Conservation (phyloP, 2,797 vertebrate species). For the Galaxias olidus region DNA sequence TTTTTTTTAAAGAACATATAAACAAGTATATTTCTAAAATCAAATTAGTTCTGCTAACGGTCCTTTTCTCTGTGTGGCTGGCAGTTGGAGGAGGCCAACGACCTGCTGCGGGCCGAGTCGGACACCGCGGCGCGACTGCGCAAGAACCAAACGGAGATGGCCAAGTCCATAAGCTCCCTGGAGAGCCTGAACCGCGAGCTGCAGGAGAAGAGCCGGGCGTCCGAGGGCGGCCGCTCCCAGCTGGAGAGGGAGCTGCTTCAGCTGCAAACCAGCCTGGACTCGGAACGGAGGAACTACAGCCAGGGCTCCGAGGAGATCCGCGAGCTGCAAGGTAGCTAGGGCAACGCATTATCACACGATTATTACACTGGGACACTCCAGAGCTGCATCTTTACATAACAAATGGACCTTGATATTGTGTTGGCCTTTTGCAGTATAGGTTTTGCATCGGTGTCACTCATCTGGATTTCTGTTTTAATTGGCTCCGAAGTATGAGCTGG, state of each 20-base stretch:
- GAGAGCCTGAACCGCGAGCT: slow-evolving; percentile 92
- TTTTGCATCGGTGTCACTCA: too few relatives aligned
- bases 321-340: slow-evolving; percentile 90
- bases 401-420: too few relatives aligned
- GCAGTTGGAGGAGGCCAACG: slow-evolving; percentile 95
- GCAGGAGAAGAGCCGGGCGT: slow-evolving; percentile 86
- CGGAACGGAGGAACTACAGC: slow-evolving; percentile 89
- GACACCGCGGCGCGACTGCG: slow-evolving; percentile 92
- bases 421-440: too few relatives aligned
- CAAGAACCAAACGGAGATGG: slow-evolving; percentile 93
- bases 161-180: slow-evolving; percentile 88
- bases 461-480: too few relatives aligned
- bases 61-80: slow-evolving; percentile 6
- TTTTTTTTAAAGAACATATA: too few relatives aligned
- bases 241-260: slow-evolving; percentile 90
- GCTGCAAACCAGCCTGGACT: slow-evolving; percentile 91
- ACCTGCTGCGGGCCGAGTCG: slow-evolving; percentile 91
- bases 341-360: background rate
- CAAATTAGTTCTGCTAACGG: background rate
- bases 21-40: too few relatives aligned
- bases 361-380: too few relatives aligned
- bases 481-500: too few relatives aligned
- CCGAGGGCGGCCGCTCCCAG: slow-evolving; percentile 85
- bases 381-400: too few relatives aligned
- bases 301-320: slow-evolving; percentile 96